Percentiles rank a stretch among this genome's conserved stretches.
These are phyloP conservation scores for Scopus umbretta DNA, from an alignment of 2,113 vertebrate genomes.

Conservation along the genomic window DNA sequence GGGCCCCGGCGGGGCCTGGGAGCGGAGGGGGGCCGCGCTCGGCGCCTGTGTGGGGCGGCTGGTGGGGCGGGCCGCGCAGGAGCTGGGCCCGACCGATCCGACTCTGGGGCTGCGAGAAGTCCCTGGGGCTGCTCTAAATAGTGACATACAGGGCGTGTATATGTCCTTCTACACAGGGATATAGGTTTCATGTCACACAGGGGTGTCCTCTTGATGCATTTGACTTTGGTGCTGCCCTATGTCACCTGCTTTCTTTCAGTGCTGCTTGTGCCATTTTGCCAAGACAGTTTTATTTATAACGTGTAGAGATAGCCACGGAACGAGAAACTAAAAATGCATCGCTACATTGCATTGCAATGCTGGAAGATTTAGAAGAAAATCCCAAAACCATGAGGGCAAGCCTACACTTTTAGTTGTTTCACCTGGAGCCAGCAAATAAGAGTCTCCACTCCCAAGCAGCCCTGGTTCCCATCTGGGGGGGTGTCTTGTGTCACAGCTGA, in stretches of 20 bases:
- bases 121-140: fast-evolving
- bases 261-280: not conserved
- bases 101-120: not conserved
- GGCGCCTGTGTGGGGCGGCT: not conserved
- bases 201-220: not conserved
- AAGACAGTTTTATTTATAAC: not conserved
- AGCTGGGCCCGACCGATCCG: not conserved
- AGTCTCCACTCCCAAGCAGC: not conserved
- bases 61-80: not conserved
- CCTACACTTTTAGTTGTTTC: fast-evolving
- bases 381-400: not conserved
- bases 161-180: fast-evolving
- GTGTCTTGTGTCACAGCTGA: not conserved
- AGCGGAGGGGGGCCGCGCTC: no score
- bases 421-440: not conserved
- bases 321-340: fast-evolving
- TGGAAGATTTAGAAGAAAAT: not conserved
- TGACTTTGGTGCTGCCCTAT: not conserved
- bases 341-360: no score
- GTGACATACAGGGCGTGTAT: fast-evolving
- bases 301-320: fast-evolving
- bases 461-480: not conserved
- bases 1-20: not conserved
- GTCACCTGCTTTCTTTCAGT: not conserved
- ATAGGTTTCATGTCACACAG: fast-evolving